Evolutionary conservation across 2,888 invertebrate genomes (phyloP), one percentile per base, ranked within the genome.

Genomic region (Orchesellides sinensis): DNA sequence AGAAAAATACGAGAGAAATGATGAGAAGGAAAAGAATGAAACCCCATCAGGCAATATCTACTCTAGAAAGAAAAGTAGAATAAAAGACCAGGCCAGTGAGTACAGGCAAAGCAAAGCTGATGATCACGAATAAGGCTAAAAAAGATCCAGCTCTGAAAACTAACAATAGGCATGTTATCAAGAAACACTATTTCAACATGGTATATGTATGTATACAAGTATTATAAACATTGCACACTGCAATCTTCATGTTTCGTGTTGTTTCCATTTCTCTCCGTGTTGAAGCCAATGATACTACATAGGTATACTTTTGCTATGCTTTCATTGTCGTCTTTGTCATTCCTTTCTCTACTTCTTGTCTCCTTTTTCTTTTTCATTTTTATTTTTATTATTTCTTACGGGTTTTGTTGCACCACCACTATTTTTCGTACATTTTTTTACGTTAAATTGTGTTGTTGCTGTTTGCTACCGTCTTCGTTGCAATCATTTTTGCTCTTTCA

Each of bases 1-100:
- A 73, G 19, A 21, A 49, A 54, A 54, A 23, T 25, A 54, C 23
- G 45, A 61, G 61, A 61, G 72, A 72, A 72, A 61, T 72, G 61
- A 72, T 61, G 72, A 72, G 72, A 61, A 61, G 23, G 45, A 70
- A n/a, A 70, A 70, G 72, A 61, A 72, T 72, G 72, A 47, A 45
- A 72, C 59, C 70, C 59, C 56, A 72, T 72, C 72, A 72, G 61
- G 61, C 27, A 61, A 72, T 72, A 59, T 59, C 56, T 70, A 45
- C n/a, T 40, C 35, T 35, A 61, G 61, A n/a, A n/a, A 27, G 54
- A n/a, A 70, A 72, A 59, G 59, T 21, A 61, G 47, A 72, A 47
- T 29, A 59, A 23, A n/a, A 70, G 40, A 40, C 5, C 21, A 25
- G n/a, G 23, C 21, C 40, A 40, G 25, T 23, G 35, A 56, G 52